Base-by-base conservation (phyloP, 2,113 vertebrate species). In the Zapus hudsonius region DNA sequence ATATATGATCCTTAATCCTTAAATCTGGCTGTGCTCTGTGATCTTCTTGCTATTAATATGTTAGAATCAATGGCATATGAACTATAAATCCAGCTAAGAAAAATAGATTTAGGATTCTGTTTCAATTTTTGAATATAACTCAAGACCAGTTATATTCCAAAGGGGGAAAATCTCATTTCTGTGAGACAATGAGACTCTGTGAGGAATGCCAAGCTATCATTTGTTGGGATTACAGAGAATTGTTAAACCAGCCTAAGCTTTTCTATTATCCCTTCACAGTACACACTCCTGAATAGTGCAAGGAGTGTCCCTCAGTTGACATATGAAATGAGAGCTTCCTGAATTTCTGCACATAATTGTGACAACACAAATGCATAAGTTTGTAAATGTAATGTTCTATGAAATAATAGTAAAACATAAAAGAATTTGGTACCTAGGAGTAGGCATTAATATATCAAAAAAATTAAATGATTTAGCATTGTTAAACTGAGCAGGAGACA, bases 331-430 rank as follows among this genome's bases (percentile, higher is more conserved):
- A n/a, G 17, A 75, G 40, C 52, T 88, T 13, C 6, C 20, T 44
- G 47, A 87, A 87, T 73, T 83, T 25, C 72, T 83, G 12, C 16
- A 63, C 12, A 61, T 38, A 86, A 67, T 27, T 79, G 7, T 91
- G 23, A 15, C 36, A 27, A 52, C 78, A 78, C 3, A 72, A 52
- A 52, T 52, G 7, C 12, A 10, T n/a, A 67, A 33, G 33, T 31
- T 16, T 16, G n/a, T 52, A 52, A 52, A 52, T 2, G 16, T 8
- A 52, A 52, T 8, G 52, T 59, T 20, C 57, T 90, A 76, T 1
- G 75, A 8, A 42, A n/a, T 29, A 73, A 90, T 84, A 93, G 23
- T 88, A 27, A 72, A 76, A 9, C 25, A 57, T 40, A 79, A 87
- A 20, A 66, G 12, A 90, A 81, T 19, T 47, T 11, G 36, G 3